A percentile compares a stretch with the other conserved stretches of the same genome.
Conservation (phyloP, 2,888 invertebrate genomes). For the Galerucella calmariensis region DNA sequence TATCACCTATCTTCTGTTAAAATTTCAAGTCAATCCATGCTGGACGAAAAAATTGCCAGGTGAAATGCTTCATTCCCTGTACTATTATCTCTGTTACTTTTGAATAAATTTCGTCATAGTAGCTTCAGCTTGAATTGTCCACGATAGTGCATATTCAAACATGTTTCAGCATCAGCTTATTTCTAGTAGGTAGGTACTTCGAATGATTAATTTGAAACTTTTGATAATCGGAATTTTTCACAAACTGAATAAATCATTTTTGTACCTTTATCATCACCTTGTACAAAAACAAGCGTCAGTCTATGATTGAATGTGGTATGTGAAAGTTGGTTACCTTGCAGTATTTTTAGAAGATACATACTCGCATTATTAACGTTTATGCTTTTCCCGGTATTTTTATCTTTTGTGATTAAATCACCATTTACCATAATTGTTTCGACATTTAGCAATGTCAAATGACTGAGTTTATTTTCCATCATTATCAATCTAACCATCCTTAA, state of each 20-base stretch:
- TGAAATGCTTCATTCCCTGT: too few relatives aligned
- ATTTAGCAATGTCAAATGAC: background rate
- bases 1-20: too few relatives aligned
- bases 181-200: too few relatives aligned
- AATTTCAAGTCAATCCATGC: too few relatives aligned
- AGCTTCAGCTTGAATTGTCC: too few relatives aligned
- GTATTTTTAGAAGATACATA: conserved; percentile 48
- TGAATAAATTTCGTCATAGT: too few relatives aligned
- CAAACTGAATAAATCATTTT: background rate
- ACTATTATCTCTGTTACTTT: too few relatives aligned
- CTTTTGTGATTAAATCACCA: conserved; percentile 31
- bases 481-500: too few relatives aligned
- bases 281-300: conserved; percentile 22
- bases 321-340: conserved; percentile 60
- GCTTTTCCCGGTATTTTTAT: conserved; percentile 43
- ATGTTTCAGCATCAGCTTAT: too few relatives aligned
- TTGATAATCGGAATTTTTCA: background rate
- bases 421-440: background rate
- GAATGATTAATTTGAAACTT: too few relatives aligned
- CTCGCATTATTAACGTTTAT: conserved; percentile 39
- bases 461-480: background rate
- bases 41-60: too few relatives aligned
- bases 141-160: too few relatives aligned
- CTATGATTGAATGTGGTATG: conserved; percentile 45
- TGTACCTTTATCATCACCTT: background rate